A percentile compares a stretch with the other conserved stretches of the same genome.
Evolutionary conservation across 1,140 invertebrate genomes (phyloP).

Genomic region (Orius insidiosus): DNA sequence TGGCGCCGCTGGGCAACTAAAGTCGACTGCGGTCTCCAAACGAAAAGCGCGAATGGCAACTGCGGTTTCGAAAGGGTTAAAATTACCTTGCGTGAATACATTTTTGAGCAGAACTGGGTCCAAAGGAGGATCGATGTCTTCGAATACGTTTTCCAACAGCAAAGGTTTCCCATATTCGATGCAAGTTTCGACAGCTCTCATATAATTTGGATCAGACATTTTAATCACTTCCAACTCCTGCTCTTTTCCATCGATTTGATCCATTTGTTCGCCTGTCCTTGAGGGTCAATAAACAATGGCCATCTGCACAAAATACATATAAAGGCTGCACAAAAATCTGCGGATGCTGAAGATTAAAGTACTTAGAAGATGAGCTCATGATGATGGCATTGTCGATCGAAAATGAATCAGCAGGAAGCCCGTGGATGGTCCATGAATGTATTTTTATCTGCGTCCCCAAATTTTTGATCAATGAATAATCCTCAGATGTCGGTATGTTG

Average conservation of each 20-base stretch:
- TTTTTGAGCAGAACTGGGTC: constrained; percentile 70
- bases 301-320: too few relatives aligned
- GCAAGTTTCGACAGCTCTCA: constrained; percentile 63
- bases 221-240: constrained; percentile 66
- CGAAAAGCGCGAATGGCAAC: too few relatives aligned
- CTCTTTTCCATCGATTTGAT: constrained; percentile 73
- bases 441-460: constrained; percentile 72
- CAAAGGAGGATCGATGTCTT: constrained; percentile 67
- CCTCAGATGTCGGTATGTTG: constrained; percentile 60
- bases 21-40: too few relatives aligned
- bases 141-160: constrained; percentile 66
- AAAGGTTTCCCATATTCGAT: constrained; percentile 71
- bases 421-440: constrained; percentile 74
- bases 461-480: constrained; percentile 52
- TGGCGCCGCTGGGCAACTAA: too few relatives aligned
- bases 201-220: constrained; percentile 64
- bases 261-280: constrained; percentile 85
- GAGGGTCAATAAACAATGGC: constrained; percentile 81
- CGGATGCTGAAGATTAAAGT: too few relatives aligned
- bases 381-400: constrained; percentile 86
- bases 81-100: constrained; percentile 59
- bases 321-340: too few relatives aligned
- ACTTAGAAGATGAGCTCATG: constrained; percentile 46
- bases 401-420: constrained; percentile 71
- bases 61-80: too few relatives aligned